Evolutionary conservation across 2,888 invertebrate species (phyloP).

Genomic region (Philaethria dido): DNA sequence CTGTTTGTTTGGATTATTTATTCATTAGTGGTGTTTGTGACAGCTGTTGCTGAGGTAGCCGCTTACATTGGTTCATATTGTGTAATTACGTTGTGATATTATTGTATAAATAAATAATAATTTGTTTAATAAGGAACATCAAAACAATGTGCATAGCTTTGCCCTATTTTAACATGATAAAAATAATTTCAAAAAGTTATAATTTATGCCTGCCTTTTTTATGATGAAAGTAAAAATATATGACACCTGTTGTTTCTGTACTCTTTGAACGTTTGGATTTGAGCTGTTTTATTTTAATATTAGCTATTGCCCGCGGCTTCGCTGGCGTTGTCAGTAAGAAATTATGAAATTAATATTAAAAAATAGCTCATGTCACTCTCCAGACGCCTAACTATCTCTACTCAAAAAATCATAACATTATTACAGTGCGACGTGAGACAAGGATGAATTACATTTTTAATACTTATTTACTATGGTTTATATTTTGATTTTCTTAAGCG

Average conservation of each 20-base stretch:
- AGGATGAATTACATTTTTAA: too few relatives aligned
- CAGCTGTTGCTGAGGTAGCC: conserved; percentile 67
- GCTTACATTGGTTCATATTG: conserved; percentile 54
- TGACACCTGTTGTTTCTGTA: background rate
- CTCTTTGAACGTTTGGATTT: too few relatives aligned
- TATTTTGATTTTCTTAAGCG: too few relatives aligned
- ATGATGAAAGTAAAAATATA: background rate
- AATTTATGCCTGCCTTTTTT: background rate
- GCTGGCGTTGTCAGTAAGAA: too few relatives aligned
- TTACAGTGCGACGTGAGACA: too few relatives aligned
- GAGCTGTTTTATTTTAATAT: too few relatives aligned
- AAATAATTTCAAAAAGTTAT: background rate
- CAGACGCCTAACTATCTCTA: too few relatives aligned
- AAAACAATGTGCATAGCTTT: background rate
- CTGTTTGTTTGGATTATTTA: conserved; percentile 83
- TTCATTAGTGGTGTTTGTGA: conserved; percentile 81
- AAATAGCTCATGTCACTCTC: too few relatives aligned
- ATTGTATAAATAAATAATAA: conserved; percentile 28
- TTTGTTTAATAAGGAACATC: conserved; percentile 14
- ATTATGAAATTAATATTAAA: too few relatives aligned
- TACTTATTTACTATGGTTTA: too few relatives aligned
- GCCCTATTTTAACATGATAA: background rate
- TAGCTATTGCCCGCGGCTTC: too few relatives aligned
- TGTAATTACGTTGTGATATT: conserved; percentile 41
- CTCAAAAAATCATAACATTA: too few relatives aligned